Percentiles rank a stretch among this genome's conserved stretches.
These are phyloP conservation scores for Conistra vaccinii DNA, from an alignment of 2,888 invertebrate genomes.

Conservation along the genomic window DNA sequence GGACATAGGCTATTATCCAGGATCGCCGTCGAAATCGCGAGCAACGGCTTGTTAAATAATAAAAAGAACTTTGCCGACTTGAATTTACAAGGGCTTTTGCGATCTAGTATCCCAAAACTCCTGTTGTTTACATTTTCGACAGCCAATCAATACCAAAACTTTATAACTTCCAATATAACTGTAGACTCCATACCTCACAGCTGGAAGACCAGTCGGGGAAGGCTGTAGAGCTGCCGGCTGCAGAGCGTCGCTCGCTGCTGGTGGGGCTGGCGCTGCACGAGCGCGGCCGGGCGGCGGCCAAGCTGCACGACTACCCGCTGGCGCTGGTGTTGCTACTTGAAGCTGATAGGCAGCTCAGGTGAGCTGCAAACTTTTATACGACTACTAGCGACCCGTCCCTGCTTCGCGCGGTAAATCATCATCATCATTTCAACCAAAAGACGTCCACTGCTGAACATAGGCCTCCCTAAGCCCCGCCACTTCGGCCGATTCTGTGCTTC, in stretches of 20 bases:
- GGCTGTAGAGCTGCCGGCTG: slow-evolving; percentile 92
- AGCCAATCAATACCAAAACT: neutral
- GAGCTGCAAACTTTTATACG: neutral
- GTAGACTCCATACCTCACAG: slow-evolving; percentile 75
- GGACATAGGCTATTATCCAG: no score
- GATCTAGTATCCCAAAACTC: neutral
- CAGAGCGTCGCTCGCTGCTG: slow-evolving; percentile 93
- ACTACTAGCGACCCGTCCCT: neutral
- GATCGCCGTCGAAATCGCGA: no score
- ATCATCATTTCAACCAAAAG: no score
- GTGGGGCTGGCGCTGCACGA: slow-evolving; percentile 95
- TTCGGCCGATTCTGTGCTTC: no score
- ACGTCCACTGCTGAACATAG: no score
- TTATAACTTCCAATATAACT: neutral
- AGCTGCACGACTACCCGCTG: slow-evolving; percentile 92
- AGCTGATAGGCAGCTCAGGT: slow-evolving; percentile 93
- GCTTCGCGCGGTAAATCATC: neutral
- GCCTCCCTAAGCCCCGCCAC: no score
- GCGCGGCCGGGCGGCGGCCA: slow-evolving; percentile 93
- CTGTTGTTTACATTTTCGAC: neutral
- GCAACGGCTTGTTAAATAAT: no score
- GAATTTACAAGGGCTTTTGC: neutral
- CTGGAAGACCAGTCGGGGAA: slow-evolving; percentile 95
- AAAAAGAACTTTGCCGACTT: neutral
- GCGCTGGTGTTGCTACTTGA: slow-evolving; percentile 94